phyloP scores from a whole-genome alignment of 2,888 invertebrate species.

The Sarcophaga carnaria region DNA sequence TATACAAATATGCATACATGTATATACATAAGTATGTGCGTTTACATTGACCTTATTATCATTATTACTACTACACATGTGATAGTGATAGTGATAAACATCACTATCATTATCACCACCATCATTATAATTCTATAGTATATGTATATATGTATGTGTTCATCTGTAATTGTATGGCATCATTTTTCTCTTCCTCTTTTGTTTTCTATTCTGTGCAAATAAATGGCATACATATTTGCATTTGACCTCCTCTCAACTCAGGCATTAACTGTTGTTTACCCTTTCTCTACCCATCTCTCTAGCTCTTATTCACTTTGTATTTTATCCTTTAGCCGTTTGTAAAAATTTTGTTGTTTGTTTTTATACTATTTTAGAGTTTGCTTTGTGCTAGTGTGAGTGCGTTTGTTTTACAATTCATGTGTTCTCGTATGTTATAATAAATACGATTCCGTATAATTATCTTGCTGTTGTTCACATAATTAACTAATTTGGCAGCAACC shows the following conservation, averaged over 20 bases:
- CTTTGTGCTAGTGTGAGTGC: background rate
- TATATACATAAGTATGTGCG: background rate
- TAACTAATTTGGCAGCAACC: conserved; percentile 65
- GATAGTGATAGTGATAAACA: too few relatives aligned
- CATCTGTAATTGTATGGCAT: background rate
- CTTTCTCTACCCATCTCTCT: too few relatives aligned
- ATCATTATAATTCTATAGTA: background rate
- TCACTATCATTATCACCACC: conserved; percentile 26
- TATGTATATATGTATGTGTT: background rate
- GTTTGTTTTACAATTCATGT: background rate
- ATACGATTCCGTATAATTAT: conserved; percentile 53
- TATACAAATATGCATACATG: too few relatives aligned
- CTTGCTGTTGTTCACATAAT: conserved; percentile 52
- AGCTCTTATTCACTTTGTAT: too few relatives aligned
- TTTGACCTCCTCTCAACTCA: background rate
- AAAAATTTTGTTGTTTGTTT: background rate
- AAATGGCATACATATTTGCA: background rate
- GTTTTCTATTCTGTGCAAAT: background rate
- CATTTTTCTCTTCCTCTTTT: background rate
- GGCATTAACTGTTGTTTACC: background rate
- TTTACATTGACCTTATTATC: conserved; percentile 53
- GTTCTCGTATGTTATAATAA: conserved; percentile 18
- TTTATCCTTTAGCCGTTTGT: too few relatives aligned
- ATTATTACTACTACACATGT: conserved; percentile 8
- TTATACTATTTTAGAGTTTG: background rate